phyloP scores from a whole-genome alignment of 1,140 invertebrate species.

The Lineus longissimus region DNA sequence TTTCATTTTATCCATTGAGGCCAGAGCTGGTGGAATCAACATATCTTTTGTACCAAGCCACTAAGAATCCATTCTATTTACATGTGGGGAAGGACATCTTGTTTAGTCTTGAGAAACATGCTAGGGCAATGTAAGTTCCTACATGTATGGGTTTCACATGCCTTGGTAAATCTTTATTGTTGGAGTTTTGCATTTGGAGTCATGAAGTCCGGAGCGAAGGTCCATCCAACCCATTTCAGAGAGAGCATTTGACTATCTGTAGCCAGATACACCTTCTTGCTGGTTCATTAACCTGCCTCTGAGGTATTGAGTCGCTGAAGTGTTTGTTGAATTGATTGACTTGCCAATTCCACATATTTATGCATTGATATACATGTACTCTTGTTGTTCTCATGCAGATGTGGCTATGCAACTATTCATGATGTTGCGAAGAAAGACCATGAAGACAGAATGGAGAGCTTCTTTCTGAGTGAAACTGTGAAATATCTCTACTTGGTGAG shows the following conservation, averaged over 20 bases:
- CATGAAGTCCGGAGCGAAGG: no score
- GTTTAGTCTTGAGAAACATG: slow-evolving; percentile 61
- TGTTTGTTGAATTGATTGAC: no score
- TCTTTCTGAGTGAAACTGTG: slow-evolving; percentile 96
- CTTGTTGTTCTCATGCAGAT: no score
- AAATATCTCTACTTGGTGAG: slow-evolving; percentile 88
- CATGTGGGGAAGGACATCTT: slow-evolving; percentile 67
- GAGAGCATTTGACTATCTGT: no score
- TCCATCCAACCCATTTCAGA: no score
- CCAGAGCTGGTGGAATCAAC: slow-evolving; percentile 70
- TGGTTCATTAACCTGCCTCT: no score
- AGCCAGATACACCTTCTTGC: no score
- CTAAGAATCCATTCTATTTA: slow-evolving; percentile 69
- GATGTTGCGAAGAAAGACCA: slow-evolving; percentile 85
- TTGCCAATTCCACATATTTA: no score
- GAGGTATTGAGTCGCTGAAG: no score
- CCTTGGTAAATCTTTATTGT: not conserved
- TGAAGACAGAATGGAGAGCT: slow-evolving; percentile 98
- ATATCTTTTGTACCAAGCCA: slow-evolving; percentile 68
- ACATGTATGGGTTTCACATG: not conserved
- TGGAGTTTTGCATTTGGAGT: slow-evolving; percentile 6
- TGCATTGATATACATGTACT: no score
- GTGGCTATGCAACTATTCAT: slow-evolving; percentile 70
- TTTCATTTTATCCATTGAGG: slow-evolving; percentile 66
- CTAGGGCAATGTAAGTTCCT: slow-evolving; percentile 56